These are phyloP conservation scores for Aplodontia rufa DNA, from an alignment of 2,113 vertebrate species.

Conservation along the genomic window DNA sequence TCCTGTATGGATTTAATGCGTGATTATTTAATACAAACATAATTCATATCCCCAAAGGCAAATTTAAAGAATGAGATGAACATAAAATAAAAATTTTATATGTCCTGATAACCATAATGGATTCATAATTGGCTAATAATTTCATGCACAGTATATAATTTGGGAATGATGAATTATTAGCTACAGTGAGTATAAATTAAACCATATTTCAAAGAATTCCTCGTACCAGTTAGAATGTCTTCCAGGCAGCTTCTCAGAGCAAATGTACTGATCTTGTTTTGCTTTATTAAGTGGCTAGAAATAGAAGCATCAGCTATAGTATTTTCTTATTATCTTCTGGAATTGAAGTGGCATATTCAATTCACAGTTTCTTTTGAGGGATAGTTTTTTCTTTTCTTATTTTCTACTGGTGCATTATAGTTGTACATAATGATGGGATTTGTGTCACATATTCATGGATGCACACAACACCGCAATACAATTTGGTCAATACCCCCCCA, in stretches of 20 bases:
- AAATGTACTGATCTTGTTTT: not conserved
- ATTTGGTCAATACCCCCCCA: too few species aligned
- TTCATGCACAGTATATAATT: not conserved
- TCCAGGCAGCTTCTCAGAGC: not conserved
- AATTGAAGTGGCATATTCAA: not conserved
- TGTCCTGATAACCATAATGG: not conserved
- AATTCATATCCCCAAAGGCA: not conserved
- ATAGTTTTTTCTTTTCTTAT: too few species aligned
- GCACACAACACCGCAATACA: too few species aligned
- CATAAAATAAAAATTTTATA: not conserved
- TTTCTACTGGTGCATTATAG: too few species aligned
- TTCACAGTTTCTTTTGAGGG: not conserved
- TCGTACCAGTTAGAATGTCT: not conserved
- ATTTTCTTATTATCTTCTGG: not conserved
- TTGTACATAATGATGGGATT: too few species aligned
- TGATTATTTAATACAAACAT: not conserved
- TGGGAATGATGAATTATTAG: not conserved
- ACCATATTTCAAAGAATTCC: not conserved
- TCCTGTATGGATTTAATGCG: not conserved
- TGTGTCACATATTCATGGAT: too few species aligned
- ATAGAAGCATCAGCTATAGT: not conserved
- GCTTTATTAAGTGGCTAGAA: not conserved
- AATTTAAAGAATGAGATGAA: not conserved
- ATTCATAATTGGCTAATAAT: constrained; percentile 16
- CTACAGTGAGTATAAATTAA: not conserved